Conservation (phyloP, 2,113 vertebrate species). For the Tachycineta bicolor region DNA sequence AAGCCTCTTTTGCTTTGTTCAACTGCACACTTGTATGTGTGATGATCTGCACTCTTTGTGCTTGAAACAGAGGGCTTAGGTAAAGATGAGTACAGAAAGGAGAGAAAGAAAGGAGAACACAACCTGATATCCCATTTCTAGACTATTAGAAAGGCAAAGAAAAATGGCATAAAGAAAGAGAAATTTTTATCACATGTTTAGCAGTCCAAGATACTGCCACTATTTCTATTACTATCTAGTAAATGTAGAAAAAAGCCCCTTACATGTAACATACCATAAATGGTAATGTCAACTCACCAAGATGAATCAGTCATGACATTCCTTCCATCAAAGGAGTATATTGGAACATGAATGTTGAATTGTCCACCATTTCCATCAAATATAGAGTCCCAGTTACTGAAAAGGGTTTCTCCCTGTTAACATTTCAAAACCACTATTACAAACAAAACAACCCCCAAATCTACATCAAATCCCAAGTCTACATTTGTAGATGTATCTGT, state of each 20-base stretch:
- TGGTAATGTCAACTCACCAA: conserved; percentile 80
- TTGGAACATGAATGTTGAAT: conserved; percentile 81
- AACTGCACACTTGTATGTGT: neutral
- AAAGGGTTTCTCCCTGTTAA: conserved; percentile 88
- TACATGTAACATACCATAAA: neutral
- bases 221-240: neutral
- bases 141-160: neutral
- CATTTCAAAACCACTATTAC: conserved; percentile 35
- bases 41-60: neutral
- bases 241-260: neutral
- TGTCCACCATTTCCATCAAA: conserved; percentile 83
- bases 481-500: neutral
- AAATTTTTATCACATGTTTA: neutral
- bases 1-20: neutral
- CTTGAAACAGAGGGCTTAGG: neutral
- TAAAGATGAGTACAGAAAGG: neutral
- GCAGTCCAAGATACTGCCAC: neutral
- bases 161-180: neutral
- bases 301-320: conserved; percentile 88
- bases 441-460: neutral
- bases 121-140: neutral
- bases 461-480: neutral
- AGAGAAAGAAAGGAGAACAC: neutral
- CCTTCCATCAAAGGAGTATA: conserved; percentile 96
- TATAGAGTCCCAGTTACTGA: conserved; percentile 88